Evolutionary conservation across 1,140 invertebrate species (phyloP), one percentile per base, ranked within the genome.

Genomic region (Listronotus bonariensis): DNA sequence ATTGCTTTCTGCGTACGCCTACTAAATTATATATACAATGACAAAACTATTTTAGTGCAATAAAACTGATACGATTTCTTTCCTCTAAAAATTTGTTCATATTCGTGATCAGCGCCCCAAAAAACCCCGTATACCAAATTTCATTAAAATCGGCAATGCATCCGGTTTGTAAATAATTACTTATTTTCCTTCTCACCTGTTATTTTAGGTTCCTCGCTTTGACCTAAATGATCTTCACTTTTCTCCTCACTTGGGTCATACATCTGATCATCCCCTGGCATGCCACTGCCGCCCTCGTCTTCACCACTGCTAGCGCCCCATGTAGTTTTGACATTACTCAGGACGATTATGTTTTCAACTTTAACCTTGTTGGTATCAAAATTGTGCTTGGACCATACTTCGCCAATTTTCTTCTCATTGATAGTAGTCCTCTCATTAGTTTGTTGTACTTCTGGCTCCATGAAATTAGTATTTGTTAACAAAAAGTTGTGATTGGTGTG

Each of bases 361-460:
- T 67, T 71, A 11, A 62, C 56, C 49, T 68, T 73, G 49, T 62
- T 67, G 38, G 66, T 67, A 26, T 73, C 64, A 34, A 71, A 63
- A 52, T 71, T 73, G 40, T 71, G 68, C 38, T 67, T 65, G 5
- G 71, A 69, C 71, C 71, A 73, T 3, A 73, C 65, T 51, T 72
- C 18, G 3, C 38, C 15, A n/a, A 65, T 65, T 65, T 65, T 56
- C 34, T 65, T 65, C 46, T 65, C 62, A 20, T 65, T 65, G 9
- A 65, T 42, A 6, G 45, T n/a, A 40, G 38, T 11, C 46, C n/a
- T 31, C 14, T 57, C 43, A 32, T 60, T 69, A 58, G 52, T 67
- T 65, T 49, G 52, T 20, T 48, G 36, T 40, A 11, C 32, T 36
- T 38, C 38, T 36, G 65, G 53, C 49, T 60, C 57, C 51, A 45